These are phyloP conservation scores for Dolichoris vasculosae DNA, from an alignment of 1,140 invertebrate species.

Conservation along the genomic window DNA sequence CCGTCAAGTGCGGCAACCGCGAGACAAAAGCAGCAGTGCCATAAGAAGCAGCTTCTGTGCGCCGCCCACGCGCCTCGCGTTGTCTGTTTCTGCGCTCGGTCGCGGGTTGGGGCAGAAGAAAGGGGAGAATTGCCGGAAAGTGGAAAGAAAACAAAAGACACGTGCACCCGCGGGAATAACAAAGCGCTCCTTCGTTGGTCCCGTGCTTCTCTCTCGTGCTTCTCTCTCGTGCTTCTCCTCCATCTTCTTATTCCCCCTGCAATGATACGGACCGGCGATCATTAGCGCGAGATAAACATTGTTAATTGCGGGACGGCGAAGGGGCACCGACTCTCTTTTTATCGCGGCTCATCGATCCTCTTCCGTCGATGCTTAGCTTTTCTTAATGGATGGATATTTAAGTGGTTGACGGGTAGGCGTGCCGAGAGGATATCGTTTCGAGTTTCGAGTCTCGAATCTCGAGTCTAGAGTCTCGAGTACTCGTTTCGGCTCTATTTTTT, in stretches of 20 bases:
- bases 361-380: not conserved
- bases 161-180: slow-evolving; percentile 58
- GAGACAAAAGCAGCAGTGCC: slow-evolving; percentile 24
- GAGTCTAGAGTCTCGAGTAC: too few species aligned
- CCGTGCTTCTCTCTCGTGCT: not conserved
- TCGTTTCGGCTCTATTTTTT: too few species aligned
- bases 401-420: not conserved
- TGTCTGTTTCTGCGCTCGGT: not conserved
- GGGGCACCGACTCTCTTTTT: not conserved
- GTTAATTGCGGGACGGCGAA: slow-evolving; percentile 34
- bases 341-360: slow-evolving; percentile 3
- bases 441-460: too few species aligned
- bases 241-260: not conserved
- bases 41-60: slow-evolving; percentile 17
- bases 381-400: slow-evolving; percentile 9
- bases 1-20: slow-evolving; percentile 42
- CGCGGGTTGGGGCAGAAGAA: not conserved
- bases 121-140: slow-evolving; percentile 55
- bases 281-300: slow-evolving; percentile 53
- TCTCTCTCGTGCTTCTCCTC: not conserved
- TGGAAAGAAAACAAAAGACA: slow-evolving; percentile 67
- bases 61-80: slow-evolving; percentile 53
- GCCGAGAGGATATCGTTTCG: not conserved
- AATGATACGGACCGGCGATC: slow-evolving; percentile 19
- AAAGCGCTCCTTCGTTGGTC: slow-evolving; percentile 43